Evolutionary conservation across 2,797 vertebrate genomes (phyloP), one percentile per base, ranked within the genome.

Genomic region (Microchirus variegatus): DNA sequence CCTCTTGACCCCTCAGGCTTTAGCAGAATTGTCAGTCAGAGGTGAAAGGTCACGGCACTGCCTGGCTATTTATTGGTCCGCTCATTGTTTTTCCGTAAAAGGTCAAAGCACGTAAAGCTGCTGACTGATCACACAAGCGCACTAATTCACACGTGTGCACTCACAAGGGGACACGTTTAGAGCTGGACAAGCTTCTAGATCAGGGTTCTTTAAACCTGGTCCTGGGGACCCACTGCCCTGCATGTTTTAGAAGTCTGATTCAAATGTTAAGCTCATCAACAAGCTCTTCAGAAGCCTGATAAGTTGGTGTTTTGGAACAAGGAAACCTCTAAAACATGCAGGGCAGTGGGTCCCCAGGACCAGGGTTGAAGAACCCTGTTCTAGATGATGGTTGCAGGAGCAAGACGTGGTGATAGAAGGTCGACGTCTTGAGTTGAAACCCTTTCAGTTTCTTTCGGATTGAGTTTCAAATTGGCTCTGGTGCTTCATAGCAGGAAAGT

Each of bases 101-200:
- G 75, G 87, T 88, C 70, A 73, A 54, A 60, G 63, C 77, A 63
- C 76, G 73, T 80, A 59, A 85, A 85, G 86, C 84, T 82, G 85
- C 81, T 85, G 78, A 77, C 65, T 53, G 75, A 72, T 70, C 63
- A 62, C 73, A 70, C 59, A 10, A 42, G 53, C 58, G 66, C 77
- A 79, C 80, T 76, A 80, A 76, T 67, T n/a, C 77, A 51, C 73
- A 78, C 67, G 52, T 51, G 36, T 18, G 75, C 63, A 65, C 59
- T 62, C 10, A 66, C 69, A 16, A 67, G 6, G 66, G 66, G 69
- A 59, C 66, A 55, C 52, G 65, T 70, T 77, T 47, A 62, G 71
- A 77, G 52, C 46, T n/a, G 65, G 54, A 38, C 16, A 16, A 46
- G 54, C 66, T 49, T 17, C 31, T 12, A 13, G 74, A 46, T 58